Conservation (phyloP, 2,797 vertebrate genomes). For the Setipinna tenuifilis region DNA sequence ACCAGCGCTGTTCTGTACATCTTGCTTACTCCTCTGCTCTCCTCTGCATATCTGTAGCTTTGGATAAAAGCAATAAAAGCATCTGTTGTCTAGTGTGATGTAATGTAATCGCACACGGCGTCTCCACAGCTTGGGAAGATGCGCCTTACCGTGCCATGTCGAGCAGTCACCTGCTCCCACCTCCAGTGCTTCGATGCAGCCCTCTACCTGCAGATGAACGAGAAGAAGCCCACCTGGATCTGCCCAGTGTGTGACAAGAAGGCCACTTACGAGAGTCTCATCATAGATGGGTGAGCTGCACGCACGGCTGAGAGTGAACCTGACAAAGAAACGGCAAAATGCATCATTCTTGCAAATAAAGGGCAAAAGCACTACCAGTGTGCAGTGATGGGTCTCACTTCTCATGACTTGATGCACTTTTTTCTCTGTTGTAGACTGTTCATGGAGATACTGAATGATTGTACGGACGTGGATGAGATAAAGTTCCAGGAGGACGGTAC, state of each 20-base stretch:
- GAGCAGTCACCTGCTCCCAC: slow-evolving; percentile 93
- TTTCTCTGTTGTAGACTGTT: slow-evolving; percentile 79
- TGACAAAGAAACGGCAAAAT: too few species aligned
- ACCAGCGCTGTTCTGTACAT: not conserved
- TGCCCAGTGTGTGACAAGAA: slow-evolving; percentile 98
- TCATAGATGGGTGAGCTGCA: slow-evolving; percentile 87
- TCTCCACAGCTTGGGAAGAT: slow-evolving; percentile 90
- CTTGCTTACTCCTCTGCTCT: not conserved
- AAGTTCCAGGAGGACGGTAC: slow-evolving; percentile 97
- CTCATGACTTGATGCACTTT: too few species aligned
- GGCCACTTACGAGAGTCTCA: slow-evolving; percentile 91
- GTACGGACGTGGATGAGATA: slow-evolving; percentile 95
- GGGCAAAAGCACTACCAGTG: too few species aligned
- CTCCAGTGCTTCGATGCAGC: slow-evolving; percentile 97
- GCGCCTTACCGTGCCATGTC: slow-evolving; percentile 91
- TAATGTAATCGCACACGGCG: too few species aligned
- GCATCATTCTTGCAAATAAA: too few species aligned
- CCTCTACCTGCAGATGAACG: slow-evolving; percentile 97
- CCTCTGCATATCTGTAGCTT: too few species aligned
- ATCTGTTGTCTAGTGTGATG: too few species aligned
- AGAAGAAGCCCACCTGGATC: slow-evolving; percentile 98
- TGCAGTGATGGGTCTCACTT: too few species aligned
- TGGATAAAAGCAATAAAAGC: too few species aligned
- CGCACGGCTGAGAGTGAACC: not conserved
- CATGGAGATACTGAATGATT: slow-evolving; percentile 96